Conservation (phyloP, 2,113 vertebrate genomes). For the Triplophysa rosa region DNA sequence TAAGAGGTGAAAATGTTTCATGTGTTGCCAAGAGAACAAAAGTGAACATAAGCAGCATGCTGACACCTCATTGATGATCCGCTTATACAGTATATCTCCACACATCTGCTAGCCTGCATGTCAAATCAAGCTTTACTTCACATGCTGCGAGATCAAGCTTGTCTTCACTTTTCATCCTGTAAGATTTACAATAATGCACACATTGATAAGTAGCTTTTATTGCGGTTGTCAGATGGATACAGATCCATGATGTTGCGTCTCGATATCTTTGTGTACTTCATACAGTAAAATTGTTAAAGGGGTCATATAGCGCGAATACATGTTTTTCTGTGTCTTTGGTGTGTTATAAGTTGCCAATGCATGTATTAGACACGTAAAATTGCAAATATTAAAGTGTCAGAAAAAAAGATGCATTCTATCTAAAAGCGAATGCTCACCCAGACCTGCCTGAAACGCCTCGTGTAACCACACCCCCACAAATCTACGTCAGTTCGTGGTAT, state of each 20-base stretch:
- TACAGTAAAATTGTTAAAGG: background rate
- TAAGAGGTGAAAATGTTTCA: slow-evolving; percentile 13
- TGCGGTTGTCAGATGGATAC: background rate
- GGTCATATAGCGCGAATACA: too few species aligned
- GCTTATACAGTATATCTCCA: background rate
- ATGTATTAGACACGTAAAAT: too few species aligned
- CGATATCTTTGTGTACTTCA: background rate
- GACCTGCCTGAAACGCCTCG: too few species aligned
- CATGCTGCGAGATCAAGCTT: background rate
- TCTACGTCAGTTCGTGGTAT: too few species aligned
- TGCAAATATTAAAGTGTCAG: too few species aligned
- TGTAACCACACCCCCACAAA: too few species aligned
- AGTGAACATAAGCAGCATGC: background rate
- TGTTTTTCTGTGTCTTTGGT: too few species aligned
- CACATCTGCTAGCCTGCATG: background rate
- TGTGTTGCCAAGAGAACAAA: slow-evolving; percentile 13
- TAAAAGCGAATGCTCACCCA: too few species aligned
- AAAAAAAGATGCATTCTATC: too few species aligned
- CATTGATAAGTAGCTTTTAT: slow-evolving; percentile 1
- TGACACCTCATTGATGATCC: background rate
- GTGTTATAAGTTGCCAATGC: too few species aligned
- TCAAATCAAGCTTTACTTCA: background rate
- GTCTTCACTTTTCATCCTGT: background rate
- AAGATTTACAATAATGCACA: background rate
- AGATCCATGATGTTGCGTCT: background rate